These are phyloP conservation scores for Parazoanthus swiftii DNA, from an alignment of 92 coral and sea anemone genomes.

Conservation along the genomic window DNA sequence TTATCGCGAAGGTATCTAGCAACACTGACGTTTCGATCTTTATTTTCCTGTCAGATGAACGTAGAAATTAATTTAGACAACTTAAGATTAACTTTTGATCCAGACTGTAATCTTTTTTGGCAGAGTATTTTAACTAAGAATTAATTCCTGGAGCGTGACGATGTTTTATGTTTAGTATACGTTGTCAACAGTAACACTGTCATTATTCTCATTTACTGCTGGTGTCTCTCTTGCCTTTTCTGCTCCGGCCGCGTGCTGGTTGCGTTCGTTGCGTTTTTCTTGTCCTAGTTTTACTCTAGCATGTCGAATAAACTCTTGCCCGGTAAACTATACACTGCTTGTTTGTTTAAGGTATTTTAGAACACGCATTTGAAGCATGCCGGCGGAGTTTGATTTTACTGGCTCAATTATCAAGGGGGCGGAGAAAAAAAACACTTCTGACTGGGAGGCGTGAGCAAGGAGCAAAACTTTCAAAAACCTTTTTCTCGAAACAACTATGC, in stretches of 20 bases:
- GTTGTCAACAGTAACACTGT: neutral
- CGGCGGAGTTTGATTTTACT: conserved; percentile 16
- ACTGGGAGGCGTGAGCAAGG: neutral
- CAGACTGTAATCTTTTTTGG: too few species aligned
- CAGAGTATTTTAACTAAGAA: too few species aligned
- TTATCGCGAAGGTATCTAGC: too few species aligned
- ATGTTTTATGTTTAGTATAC: too few species aligned
- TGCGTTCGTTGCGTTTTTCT: neutral
- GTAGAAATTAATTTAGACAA: too few species aligned
- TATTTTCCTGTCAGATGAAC: too few species aligned
- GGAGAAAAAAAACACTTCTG: neutral
- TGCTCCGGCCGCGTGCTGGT: neutral
- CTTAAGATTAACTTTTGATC: too few species aligned
- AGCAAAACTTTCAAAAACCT: neutral
- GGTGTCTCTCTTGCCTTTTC: neutral
- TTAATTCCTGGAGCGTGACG: too few species aligned
- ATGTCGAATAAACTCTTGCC: neutral
- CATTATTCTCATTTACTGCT: neutral
- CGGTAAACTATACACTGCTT: neutral
- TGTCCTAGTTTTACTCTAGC: neutral
- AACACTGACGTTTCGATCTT: too few species aligned
- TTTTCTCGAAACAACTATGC: too few species aligned
- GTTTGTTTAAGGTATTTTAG: neutral
- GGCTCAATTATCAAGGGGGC: conserved; percentile 10
- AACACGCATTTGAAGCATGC: neutral